Percentiles rank a stretch among this genome's conserved stretches.
phyloP scores from a whole-genome alignment of 1,140 invertebrate species.

The Bombus cullumanus region DNA sequence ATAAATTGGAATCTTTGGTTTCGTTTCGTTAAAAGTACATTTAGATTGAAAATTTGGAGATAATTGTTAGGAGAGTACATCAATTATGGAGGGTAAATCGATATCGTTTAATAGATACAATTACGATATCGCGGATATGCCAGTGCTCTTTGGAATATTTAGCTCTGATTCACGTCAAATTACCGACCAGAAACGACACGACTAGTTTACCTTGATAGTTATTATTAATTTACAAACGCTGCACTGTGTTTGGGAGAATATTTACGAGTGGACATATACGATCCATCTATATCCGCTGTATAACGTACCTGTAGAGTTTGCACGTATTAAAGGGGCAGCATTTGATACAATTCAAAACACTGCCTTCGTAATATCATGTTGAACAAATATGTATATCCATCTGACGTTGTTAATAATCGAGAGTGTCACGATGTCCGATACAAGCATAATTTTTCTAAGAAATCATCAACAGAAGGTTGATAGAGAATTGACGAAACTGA shows the following conservation, averaged over 20 bases:
- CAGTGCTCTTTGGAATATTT: neutral
- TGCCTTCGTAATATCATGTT: neutral
- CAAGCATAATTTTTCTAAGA: too few species aligned
- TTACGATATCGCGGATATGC: neutral
- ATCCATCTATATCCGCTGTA: neutral
- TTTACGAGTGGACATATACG: neutral
- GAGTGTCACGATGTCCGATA: too few species aligned
- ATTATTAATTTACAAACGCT: slow-evolving; percentile 5
- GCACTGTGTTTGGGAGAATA: neutral
- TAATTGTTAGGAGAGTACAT: too few species aligned
- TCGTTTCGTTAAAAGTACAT: neutral
- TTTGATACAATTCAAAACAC: neutral
- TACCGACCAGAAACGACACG: neutral
- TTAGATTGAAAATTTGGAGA: too few species aligned
- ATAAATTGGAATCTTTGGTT: neutral
- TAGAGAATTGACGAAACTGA: too few species aligned
- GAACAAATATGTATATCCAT: neutral
- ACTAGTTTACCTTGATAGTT: slow-evolving; percentile 25
- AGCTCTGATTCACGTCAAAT: slow-evolving; percentile 13
- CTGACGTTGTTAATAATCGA: neutral
- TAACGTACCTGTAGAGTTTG: neutral
- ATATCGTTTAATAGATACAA: neutral
- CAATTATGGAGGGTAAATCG: too few species aligned
- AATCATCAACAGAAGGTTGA: too few species aligned
- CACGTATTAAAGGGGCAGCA: neutral